These are phyloP conservation scores for Noctua pronuba DNA, from an alignment of 2,888 invertebrate species.

Conservation along the genomic window DNA sequence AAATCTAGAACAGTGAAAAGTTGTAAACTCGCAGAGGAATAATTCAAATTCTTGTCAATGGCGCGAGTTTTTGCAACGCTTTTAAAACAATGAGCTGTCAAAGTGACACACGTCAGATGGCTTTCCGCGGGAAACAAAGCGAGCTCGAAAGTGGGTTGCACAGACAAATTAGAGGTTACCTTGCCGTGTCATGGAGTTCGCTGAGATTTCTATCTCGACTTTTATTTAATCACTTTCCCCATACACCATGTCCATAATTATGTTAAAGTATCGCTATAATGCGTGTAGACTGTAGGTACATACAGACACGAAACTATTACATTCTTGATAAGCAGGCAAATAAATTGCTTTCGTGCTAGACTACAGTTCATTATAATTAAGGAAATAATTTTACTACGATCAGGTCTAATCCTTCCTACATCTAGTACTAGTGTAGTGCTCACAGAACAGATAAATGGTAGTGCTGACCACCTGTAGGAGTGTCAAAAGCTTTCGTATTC, in stretches of 20 bases:
- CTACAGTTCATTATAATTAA: slow-evolving; percentile 8
- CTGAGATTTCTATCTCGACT: slow-evolving; percentile 65
- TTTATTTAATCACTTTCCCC: slow-evolving; percentile 62
- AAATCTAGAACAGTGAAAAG: slow-evolving; percentile 71
- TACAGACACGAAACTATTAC: slow-evolving; percentile 18
- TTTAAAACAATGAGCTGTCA: slow-evolving; percentile 75
- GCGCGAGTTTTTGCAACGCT: slow-evolving; percentile 61
- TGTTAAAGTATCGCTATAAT: slow-evolving; percentile 42
- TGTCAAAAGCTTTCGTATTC: neutral
- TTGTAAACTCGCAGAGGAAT: slow-evolving; percentile 55
- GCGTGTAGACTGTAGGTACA: slow-evolving; percentile 6
- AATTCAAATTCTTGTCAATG: slow-evolving; percentile 60
- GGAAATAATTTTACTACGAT: slow-evolving; percentile 17
- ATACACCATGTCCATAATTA: slow-evolving; percentile 47
- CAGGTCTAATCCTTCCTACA: neutral
- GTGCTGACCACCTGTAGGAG: neutral
- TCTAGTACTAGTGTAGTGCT: neutral
- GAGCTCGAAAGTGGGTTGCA: slow-evolving; percentile 79
- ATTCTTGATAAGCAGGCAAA: slow-evolving; percentile 32
- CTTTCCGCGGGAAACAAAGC: slow-evolving; percentile 79
- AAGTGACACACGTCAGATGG: slow-evolving; percentile 76
- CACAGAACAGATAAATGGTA: too few relatives aligned
- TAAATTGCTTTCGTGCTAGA: slow-evolving; percentile 24
- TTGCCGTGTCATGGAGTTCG: slow-evolving; percentile 65
- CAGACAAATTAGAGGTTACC: slow-evolving; percentile 75